Percentiles rank a stretch among this genome's conserved stretches.
phyloP scores from a whole-genome alignment of 2,797 vertebrate species.

The Petrocephalus sullivani region DNA sequence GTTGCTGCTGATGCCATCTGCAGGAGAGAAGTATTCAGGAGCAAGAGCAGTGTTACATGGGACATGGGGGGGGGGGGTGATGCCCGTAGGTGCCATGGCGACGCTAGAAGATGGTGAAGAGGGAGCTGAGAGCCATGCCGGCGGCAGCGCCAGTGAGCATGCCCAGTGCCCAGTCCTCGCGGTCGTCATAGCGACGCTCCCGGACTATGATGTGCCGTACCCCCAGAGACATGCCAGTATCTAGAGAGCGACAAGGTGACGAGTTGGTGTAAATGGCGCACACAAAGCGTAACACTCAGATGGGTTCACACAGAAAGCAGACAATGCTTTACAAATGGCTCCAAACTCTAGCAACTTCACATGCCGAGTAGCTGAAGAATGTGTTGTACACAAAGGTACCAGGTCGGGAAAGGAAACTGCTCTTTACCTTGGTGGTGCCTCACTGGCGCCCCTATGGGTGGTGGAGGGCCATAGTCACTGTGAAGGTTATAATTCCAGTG shows the following conservation, averaged over 20 bases:
- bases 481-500: slow-evolving; percentile 51
- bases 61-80: background rate
- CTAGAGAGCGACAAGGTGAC: slow-evolving; percentile 45
- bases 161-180: slow-evolving; percentile 78
- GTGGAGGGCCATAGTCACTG: slow-evolving; percentile 51
- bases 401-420: background rate
- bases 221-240: slow-evolving; percentile 65
- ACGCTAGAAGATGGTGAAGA: slow-evolving; percentile 81
- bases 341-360: background rate
- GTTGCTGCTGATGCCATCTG: background rate
- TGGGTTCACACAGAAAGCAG: background rate
- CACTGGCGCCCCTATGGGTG: slow-evolving; percentile 66
- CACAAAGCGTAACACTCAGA: background rate
- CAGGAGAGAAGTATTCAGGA: background rate
- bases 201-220: slow-evolving; percentile 78
- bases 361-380: background rate
- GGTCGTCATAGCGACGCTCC: slow-evolving; percentile 74
- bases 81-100: background rate
- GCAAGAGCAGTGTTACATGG: background rate
- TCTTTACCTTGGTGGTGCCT: slow-evolving; percentile 74
- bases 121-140: slow-evolving; percentile 86
- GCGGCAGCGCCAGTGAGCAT: slow-evolving; percentile 90
- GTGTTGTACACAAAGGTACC: background rate
- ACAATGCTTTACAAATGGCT: background rate
- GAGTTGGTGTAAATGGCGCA: background rate